Evolutionary conservation across 1,140 invertebrate species (phyloP).

Genomic region (Brachionus calyciflorus): DNA sequence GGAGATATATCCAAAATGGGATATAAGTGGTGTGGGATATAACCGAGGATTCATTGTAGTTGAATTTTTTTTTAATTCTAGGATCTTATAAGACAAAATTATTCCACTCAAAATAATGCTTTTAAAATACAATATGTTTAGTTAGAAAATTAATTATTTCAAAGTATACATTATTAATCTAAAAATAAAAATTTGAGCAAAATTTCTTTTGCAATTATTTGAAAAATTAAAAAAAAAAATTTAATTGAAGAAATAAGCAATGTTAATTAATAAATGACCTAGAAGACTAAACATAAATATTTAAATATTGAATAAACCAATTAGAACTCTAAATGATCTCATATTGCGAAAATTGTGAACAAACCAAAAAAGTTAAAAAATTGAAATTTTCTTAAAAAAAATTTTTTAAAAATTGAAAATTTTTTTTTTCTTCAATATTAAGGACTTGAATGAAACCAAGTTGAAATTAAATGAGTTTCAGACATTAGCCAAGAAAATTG

Average conservation of each 20-base stretch:
- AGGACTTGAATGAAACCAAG: conserved; percentile 41
- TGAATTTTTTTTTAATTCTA: no score
- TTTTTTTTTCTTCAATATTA: not conserved
- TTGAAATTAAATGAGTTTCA: conserved; percentile 34
- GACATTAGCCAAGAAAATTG: conserved; percentile 35
- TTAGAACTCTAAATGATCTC: conserved; percentile 11
- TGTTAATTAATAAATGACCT: not conserved
- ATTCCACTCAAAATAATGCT: no score
- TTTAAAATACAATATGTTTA: no score
- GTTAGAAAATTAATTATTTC: no score
- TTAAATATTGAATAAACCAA: no score
- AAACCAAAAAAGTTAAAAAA: conserved; percentile 41
- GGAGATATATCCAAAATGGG: no score
- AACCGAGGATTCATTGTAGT: no score
- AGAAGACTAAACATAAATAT: no score
- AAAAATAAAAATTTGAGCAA: not conserved
- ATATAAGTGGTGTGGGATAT: no score
- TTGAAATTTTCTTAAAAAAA: no score
- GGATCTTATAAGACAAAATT: no score
- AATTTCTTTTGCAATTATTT: not conserved
- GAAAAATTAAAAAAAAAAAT: not conserved
- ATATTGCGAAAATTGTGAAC: conserved; percentile 38
- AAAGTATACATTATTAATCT: not conserved
- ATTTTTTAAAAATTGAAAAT: not conserved
- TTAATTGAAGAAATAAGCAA: not conserved